Evolutionary conservation across 2,888 invertebrate genomes (phyloP), one percentile per base, ranked within the genome.

Genomic region (Drosophila nr. perissopoda): DNA sequence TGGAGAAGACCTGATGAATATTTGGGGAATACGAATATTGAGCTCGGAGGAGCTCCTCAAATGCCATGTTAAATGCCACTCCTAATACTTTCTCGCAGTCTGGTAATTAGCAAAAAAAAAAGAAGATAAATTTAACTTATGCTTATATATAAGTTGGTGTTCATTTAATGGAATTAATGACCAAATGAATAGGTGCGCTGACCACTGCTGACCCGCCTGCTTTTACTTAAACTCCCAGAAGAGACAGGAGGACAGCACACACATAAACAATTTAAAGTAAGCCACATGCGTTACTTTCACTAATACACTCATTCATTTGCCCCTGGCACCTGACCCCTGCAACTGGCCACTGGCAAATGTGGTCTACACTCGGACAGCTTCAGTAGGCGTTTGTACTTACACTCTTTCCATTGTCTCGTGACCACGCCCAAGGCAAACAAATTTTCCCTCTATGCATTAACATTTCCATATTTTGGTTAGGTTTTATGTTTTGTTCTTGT

Each of bases 381-480:
- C 42, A 49, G 42, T 52, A 11, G 48, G 36, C 69, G 36, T 53
- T 34, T 59, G 56, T 59, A 76, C 57, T 75, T 77, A 74, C 79
- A 70, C 70, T 69, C 66, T 74, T 8, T 40, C 36, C 70, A 80
- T 83, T 82, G 82, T 82, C 87, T 71, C 57, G 16, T 21, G 65
- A 56, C 83, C 83, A 81, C 77, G 87, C 83, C 82, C 76, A 54
- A 59, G 61, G 66, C 67, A 60, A 63, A 42, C 60, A 60, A 49
- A 51, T 40, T 61, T 56, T 51, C 36, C 46, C 36, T 29, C 31
- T 38, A 65, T 68, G 71, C 66, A 82, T 78, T 75, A 65, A 69
- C 59, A 69, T 82, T 68, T 78, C 62, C 57, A 36, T 70, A 49
- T 49, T 49, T 34, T 27, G 8, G 18, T n/a, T 42, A 4, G 27